A percentile compares a stretch with the other conserved stretches of the same genome.
Conservation (phyloP, 1,140 invertebrate genomes). For the Radopholus similis region DNA sequence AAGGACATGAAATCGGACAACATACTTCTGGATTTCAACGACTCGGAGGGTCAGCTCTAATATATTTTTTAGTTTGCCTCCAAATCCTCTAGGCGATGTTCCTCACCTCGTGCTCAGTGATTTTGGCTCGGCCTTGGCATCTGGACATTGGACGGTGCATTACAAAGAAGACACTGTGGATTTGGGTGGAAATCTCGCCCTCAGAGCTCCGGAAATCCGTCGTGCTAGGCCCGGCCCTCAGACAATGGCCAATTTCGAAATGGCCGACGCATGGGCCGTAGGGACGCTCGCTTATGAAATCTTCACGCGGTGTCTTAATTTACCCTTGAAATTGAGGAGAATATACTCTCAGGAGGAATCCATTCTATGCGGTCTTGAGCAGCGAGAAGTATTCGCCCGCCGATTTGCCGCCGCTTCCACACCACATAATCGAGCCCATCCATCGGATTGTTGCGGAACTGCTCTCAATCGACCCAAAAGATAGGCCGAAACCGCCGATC, state of each 20-base stretch:
- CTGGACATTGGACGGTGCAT: conserved; percentile 14
- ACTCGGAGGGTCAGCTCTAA: conserved; percentile 25
- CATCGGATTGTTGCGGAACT: conserved; percentile 31
- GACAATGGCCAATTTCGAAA: conserved; percentile 28
- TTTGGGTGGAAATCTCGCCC: conserved; percentile 38
- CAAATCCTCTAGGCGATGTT: conserved; percentile 39
- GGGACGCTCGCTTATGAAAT: conserved; percentile 44
- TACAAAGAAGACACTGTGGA: conserved; percentile 33
- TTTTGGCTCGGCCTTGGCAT: conserved; percentile 37
- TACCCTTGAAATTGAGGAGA: background rate
- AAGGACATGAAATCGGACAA: conserved; percentile 40
- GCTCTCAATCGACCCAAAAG: conserved; percentile 30
- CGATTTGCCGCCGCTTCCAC: conserved; percentile 34
- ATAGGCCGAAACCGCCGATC: conserved; percentile 29
- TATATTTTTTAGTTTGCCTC: conserved; percentile 3
- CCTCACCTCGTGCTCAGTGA: conserved; percentile 44
- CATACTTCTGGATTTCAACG: conserved; percentile 39
- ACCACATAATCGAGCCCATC: conserved; percentile 19
- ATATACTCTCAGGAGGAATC: conserved; percentile 31
- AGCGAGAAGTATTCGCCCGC: conserved; percentile 31
- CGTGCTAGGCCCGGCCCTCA: conserved; percentile 13
- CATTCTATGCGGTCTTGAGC: conserved; percentile 35
- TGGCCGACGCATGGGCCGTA: conserved; percentile 36
- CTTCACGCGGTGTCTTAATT: conserved; percentile 33
- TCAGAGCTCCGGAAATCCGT: conserved; percentile 40